Base-by-base conservation (phyloP, 2,113 vertebrate genomes). In the Struthidea cinerea region DNA sequence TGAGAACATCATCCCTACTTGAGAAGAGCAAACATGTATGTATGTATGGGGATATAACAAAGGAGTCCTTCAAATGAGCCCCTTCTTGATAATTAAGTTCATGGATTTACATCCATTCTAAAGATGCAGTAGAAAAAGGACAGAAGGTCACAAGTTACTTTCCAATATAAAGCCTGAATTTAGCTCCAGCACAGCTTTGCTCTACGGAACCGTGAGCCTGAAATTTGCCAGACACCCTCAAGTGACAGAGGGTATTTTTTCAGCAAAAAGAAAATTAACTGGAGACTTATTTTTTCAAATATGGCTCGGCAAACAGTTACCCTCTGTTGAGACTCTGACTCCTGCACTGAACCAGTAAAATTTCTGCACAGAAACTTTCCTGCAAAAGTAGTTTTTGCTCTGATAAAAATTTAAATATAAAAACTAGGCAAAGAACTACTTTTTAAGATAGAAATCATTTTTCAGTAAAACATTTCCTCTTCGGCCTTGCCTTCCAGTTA, bases 191-290 rank as follows among this genome's bases (percentile, higher is more conserved):
- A 50, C 39, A 57, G 35, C 42, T 91, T 74, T 67, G 52, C 16
- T 2, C 0, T 22, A 10, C 21, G 35, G 75, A 76, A 53, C 26
- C 0, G 0, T 47, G 44, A 41, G 32, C 59, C 75, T 83, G 71
- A 83, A 65, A 91, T 80, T 69, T 39, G 42, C 80, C 74, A 91
- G 81, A 37, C 10, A 2, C 0, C 1, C 37, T 85, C 23, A 82
- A 84, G 41, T 35, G 57, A 84, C 42, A 37, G 59, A 32, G 13
- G 47, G 33, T 52, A 61, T 82, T 73, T 78, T 81, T 65, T 19
- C 42, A 82, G 37, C 10, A 73, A 84, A 91, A 94, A 64, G 11
- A 67, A 83, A 83, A 89, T 52, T 80, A 87, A 64, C 19, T 27
- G 19, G 17, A 89, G n/a, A 28, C 18, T 56, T 81, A 23, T 28